A percentile compares a stretch with the other conserved stretches of the same genome.
Conservation (phyloP, 2,113 vertebrate species). For the Carettochelys insculpta region DNA sequence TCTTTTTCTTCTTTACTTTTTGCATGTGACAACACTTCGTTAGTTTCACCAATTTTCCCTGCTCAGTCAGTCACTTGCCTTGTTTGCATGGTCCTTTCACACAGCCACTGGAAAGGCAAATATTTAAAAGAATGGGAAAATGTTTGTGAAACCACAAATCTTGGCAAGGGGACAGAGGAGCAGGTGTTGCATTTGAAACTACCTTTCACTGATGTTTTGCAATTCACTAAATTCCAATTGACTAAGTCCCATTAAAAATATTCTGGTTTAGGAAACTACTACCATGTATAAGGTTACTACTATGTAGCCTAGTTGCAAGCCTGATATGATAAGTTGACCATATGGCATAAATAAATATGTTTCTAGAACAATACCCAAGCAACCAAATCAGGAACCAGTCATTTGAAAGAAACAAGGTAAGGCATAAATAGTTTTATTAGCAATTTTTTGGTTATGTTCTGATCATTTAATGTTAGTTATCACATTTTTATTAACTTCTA, state of each 20-base stretch:
- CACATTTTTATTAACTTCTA: slow-evolving; percentile 38
- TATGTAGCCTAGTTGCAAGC: neutral
- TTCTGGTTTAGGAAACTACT: neutral
- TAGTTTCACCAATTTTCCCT: neutral
- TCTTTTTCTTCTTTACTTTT: slow-evolving; percentile 17
- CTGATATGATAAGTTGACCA: neutral
- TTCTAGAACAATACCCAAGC: slow-evolving; percentile 27
- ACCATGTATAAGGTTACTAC: neutral
- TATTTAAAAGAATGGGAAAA: slow-evolving; percentile 15
- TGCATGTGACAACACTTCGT: slow-evolving; percentile 7
- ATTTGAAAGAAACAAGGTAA: neutral
- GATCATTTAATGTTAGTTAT: slow-evolving; percentile 28
- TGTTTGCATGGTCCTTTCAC: neutral
- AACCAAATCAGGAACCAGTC: slow-evolving; percentile 16
- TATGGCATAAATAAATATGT: neutral
- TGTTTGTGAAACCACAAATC: slow-evolving; percentile 40
- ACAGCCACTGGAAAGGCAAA: slow-evolving; percentile 52
- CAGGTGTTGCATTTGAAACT: slow-evolving; percentile 9
- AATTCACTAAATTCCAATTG: neutral
- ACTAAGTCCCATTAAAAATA: slow-evolving; percentile 25
- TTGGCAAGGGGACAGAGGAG: slow-evolving; percentile 42
- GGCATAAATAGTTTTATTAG: neutral
- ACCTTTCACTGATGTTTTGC: slow-evolving; percentile 24
- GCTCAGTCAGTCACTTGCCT: slow-evolving; percentile 6
- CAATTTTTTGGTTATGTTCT: neutral